Conservation (phyloP, 2,888 invertebrate species). For the Pollenia labialis region DNA sequence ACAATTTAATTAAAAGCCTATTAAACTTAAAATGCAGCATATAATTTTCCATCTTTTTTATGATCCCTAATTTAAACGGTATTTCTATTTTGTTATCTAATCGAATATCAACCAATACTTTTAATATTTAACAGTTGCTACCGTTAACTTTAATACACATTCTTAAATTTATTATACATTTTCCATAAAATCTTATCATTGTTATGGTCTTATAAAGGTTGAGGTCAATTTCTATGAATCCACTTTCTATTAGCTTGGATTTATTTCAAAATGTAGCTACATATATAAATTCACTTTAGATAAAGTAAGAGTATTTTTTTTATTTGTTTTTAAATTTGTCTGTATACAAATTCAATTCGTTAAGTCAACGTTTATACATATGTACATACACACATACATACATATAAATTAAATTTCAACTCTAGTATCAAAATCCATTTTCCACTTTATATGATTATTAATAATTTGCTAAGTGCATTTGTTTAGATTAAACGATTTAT, state of each 20-base stretch:
- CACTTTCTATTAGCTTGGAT: neutral
- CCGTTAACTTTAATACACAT: neutral
- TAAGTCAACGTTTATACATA: too few relatives aligned
- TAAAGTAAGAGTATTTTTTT: too few relatives aligned
- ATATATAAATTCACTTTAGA: neutral
- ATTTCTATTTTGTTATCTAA: neutral
- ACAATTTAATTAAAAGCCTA: neutral
- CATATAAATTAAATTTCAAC: too few relatives aligned
- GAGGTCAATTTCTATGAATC: neutral
- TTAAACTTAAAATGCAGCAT: neutral
- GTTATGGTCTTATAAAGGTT: neutral
- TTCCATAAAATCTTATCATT: neutral
- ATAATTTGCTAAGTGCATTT: neutral
- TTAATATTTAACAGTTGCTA: neutral
- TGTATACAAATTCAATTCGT: too few relatives aligned
- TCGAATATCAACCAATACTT: neutral
- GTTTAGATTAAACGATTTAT: neutral
- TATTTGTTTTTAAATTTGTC: too few relatives aligned
- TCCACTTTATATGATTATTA: too few relatives aligned
- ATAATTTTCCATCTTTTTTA: neutral
- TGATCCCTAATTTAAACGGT: neutral
- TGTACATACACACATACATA: too few relatives aligned
- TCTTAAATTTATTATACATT: neutral
- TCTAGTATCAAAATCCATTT: too few relatives aligned
- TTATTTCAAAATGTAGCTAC: neutral